Conservation (phyloP, 2,797 vertebrate genomes). For the Aulostomus chinensis region DNA sequence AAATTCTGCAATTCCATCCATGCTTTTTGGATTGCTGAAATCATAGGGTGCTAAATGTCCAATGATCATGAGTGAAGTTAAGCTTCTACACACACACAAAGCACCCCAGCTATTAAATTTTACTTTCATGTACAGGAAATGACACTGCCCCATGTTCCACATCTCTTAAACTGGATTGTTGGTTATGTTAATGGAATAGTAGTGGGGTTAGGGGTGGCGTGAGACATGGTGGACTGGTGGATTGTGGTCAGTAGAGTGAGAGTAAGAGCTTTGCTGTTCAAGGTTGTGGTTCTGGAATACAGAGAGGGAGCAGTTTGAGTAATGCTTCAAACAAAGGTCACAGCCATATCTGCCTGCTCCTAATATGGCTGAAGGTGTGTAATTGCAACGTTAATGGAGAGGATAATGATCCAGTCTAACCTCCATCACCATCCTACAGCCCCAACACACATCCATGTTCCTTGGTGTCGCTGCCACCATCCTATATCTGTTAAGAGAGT, state of each 20-base stretch:
- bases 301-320: slow-evolving; percentile 24
- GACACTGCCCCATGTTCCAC: neutral
- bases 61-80: too few species aligned
- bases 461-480: slow-evolving; percentile 8
- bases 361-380: slow-evolving; percentile 65
- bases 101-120: too few species aligned
- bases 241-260: too few species aligned
- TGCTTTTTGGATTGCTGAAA: too few species aligned
- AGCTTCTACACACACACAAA: too few species aligned
- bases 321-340: slow-evolving; percentile 71
- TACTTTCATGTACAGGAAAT: too few species aligned
- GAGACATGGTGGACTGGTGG: too few species aligned
- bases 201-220: too few species aligned
- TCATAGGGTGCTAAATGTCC: too few species aligned
- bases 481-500: slow-evolving; percentile 42
- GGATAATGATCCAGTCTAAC: slow-evolving; percentile 61
- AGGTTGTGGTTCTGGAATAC: slow-evolving; percentile 54
- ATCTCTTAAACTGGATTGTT: neutral
- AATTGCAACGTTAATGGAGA: slow-evolving; percentile 71
- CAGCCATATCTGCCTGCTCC: slow-evolving; percentile 47
- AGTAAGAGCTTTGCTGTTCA: too few species aligned
- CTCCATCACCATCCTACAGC: slow-evolving; percentile 26
- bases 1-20: too few species aligned
- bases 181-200: too few species aligned
- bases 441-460: slow-evolving; percentile 26